Evolutionary conservation across 2,797 vertebrate genomes (phyloP).

Genomic region (Phaenicophaeus curvirostris): DNA sequence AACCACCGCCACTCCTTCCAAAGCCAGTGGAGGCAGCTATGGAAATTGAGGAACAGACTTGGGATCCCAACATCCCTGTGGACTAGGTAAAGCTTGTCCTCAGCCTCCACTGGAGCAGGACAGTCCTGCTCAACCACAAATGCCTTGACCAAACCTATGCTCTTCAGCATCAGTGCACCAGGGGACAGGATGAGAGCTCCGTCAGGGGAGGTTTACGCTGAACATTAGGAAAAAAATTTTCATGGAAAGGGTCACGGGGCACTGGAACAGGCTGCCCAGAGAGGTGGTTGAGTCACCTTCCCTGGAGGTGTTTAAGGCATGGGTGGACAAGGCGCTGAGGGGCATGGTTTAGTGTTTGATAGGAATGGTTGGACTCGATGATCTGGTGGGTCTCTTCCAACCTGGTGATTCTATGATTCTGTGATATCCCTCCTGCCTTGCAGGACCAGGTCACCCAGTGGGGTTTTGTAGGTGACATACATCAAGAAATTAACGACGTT

Average conservation of each 20-base stretch:
- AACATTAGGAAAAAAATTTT: too few relatives aligned
- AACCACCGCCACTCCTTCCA: not conserved
- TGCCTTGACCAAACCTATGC: not conserved
- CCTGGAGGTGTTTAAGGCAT: too few relatives aligned
- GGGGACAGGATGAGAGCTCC: too few relatives aligned
- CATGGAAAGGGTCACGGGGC: too few relatives aligned
- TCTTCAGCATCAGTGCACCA: not conserved
- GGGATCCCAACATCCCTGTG: not conserved
- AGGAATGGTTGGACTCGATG: too few relatives aligned
- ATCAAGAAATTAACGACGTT: not conserved
- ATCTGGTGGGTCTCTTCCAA: too few relatives aligned
- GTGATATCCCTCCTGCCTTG: fast-evolving
- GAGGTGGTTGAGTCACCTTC: too few relatives aligned
- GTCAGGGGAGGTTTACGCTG: too few relatives aligned
- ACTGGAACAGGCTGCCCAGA: too few relatives aligned
- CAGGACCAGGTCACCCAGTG: not conserved
- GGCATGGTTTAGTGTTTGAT: too few relatives aligned
- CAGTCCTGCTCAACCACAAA: not conserved
- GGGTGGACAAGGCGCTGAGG: too few relatives aligned
- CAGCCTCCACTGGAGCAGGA: not conserved
- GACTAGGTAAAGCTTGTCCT: not conserved
- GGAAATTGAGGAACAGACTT: not conserved
- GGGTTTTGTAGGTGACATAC: not conserved
- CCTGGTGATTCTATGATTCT: too few relatives aligned
- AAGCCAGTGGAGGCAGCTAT: not conserved